These are phyloP conservation scores for Rhagonycha fulva DNA, from an alignment of 2,888 invertebrate species.

Conservation along the genomic window DNA sequence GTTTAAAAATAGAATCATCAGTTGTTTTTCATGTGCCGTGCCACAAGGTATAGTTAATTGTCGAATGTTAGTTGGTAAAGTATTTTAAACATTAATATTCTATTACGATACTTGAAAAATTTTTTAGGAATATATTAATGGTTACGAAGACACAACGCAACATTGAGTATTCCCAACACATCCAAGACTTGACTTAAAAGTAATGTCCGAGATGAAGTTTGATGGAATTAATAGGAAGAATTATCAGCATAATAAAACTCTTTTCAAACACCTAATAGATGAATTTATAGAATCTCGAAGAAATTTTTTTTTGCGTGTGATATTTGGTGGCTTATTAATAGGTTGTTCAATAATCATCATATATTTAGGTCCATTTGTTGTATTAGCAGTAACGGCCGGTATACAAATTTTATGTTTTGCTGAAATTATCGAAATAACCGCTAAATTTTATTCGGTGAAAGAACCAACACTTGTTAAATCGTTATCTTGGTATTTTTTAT, in stretches of 20 bases:
- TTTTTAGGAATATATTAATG: neutral
- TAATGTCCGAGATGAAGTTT: neutral
- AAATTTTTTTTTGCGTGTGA: slow-evolving; percentile 58
- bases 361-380: slow-evolving; percentile 88
- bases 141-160: neutral
- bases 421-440: slow-evolving; percentile 98
- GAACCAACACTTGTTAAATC: slow-evolving; percentile 97
- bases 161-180: neutral
- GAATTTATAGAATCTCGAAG: neutral
- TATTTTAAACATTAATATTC: neutral
- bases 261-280: neutral
- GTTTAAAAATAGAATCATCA: neutral
- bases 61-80: neutral
- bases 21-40: neutral
- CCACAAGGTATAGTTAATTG: neutral
- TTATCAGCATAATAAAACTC: neutral
- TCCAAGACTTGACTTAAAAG: neutral
- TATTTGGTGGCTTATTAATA: slow-evolving; percentile 94
- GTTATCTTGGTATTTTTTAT: slow-evolving; percentile 96
- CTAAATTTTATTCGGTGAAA: slow-evolving; percentile 94
- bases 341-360: slow-evolving; percentile 86
- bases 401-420: slow-evolving; percentile 99
- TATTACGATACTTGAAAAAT: neutral
- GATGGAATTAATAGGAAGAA: neutral
- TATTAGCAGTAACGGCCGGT: slow-evolving; percentile 90